Evolutionary conservation across 2,888 invertebrate genomes (phyloP), one percentile per base, ranked within the genome.

Genomic region (Pterobdella sp.): DNA sequence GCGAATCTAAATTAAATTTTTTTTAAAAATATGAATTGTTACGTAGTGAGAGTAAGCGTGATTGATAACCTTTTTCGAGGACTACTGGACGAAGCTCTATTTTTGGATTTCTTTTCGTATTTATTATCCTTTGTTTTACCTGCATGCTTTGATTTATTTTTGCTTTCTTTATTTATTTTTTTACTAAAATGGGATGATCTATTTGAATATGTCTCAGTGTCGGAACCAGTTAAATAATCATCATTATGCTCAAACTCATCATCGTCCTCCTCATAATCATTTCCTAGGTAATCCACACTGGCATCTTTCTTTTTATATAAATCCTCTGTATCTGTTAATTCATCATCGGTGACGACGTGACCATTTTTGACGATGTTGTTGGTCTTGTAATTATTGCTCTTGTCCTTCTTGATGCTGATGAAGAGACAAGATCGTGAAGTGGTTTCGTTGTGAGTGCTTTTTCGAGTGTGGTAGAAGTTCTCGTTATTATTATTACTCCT

Each of bases 101-200:
- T n/a, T n/a, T n/a, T n/a, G n/a, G n/a, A n/a, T n/a, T n/a, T n/a
- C n/a, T n/a, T n/a, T n/a, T n/a, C n/a, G n/a, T 42, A 18, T 42
- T 18, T 42, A 18, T 42, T 42, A n/a, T n/a, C n/a, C n/a, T n/a
- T n/a, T n/a, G n/a, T 68, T n/a, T 72, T 35, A 1, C n/a, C 49
- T 31, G 42, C 71, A n/a, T 71, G 52, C 52, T 82, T 82, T 31
- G 83, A 82, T 1, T 82, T 82, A 71, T 77, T 77, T 7, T 22
- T 42, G 49, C 22, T 42, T 18, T 32, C n/a, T 22, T 56, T 7
- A n/a, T 0, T 14, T 7, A 22, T 67, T n/a, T 18, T 14, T 10
- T 32, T 10, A 42, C 34, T 34, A 29, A 42, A 52, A 0, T 67
- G 74, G 1, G 37, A 72, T 4, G 74, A 74, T n/a, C 66, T 10